A percentile compares a stretch with the other conserved stretches of the same genome.
phyloP scores from a whole-genome alignment of 2,888 invertebrate genomes.

The Aproaerema taeniolella region DNA sequence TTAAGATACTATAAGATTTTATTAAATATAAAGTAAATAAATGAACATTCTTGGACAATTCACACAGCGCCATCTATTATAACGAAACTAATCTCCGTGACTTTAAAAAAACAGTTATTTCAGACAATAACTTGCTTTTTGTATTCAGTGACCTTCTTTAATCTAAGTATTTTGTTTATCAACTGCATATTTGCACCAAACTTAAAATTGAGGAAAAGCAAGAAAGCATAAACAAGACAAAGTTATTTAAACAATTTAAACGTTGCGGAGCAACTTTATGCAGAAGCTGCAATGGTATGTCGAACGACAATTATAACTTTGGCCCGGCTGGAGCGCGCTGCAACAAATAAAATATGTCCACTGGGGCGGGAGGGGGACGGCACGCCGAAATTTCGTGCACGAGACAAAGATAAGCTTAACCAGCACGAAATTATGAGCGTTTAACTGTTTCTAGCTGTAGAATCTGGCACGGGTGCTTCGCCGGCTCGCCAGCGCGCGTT shows the following conservation, averaged over 20 bases:
- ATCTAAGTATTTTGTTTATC: no score
- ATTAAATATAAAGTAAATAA: no score
- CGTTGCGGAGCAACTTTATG: conserved; percentile 61
- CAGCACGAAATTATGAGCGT: conserved; percentile 77
- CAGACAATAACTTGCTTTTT: no score
- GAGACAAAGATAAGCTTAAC: conserved; percentile 78
- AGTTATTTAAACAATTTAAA: conserved; percentile 70
- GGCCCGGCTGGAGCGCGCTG: conserved; percentile 63
- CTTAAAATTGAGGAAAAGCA: no score
- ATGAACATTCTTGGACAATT: no score
- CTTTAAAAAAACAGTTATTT: no score
- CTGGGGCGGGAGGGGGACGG: conserved; percentile 66
- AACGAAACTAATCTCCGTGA: no score
- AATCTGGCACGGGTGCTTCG: conserved; percentile 77
- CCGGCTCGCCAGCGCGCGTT: conserved; percentile 76
- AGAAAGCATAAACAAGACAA: conserved; percentile 57
- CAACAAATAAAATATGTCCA: conserved; percentile 74
- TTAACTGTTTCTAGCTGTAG: conserved; percentile 78
- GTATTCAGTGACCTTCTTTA: no score
- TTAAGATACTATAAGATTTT: no score
- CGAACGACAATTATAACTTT: conserved; percentile 75
- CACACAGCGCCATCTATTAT: no score
- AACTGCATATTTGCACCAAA: no score
- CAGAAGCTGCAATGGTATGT: conserved; percentile 71
- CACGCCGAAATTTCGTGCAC: conserved; percentile 69